Base-by-base conservation (phyloP, 53 echinoderm and acorn worm species). In the Apostichopus leukothele region DNA sequence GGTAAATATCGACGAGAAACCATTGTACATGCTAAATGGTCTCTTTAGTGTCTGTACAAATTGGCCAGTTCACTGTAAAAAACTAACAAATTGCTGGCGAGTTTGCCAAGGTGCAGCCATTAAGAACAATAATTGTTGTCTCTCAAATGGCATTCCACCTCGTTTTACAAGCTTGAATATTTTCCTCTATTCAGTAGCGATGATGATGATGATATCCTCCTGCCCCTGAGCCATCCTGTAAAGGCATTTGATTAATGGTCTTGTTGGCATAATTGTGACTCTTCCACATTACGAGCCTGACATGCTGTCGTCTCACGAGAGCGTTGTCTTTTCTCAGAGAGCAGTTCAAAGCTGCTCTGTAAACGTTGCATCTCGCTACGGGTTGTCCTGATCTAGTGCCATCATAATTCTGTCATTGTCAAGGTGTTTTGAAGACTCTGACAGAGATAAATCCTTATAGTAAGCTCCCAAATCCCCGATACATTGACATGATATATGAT, bases 161-260 rank as follows among this genome's bases (percentile, higher is more conserved):
- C 23, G 11, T n/a, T n/a, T n/a, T 68, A 18, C 19, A 18, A 39
- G 13, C 21, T 53, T 55, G 55, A 53, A 20, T 80, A 20, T 80
- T 80, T 57, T 50, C 39, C 59, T 79, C 50, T 57, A 54, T 78
- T 78, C 39, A 13, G 54, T 80, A 55, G 53, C 53, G 57, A 79
- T 79, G 80, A 54, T 57, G 39, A 80, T 55, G 80, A 14, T 18
- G 80, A 39, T 39, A 39, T 39, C 39, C 39, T 39, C 39, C 39
- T 39, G 39, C 39, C 80, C 80, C 59, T 16, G 21, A 80, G 53
- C 80, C 80, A 80, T 80, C 20, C 80, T 80, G 80, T 57, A 11
- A 53, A 80, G 80, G 80, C 80, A 80, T 80, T 80, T 54, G 80
- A 80, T 54, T 80, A 80, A 80, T 80, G 80, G 80, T 53, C 80